Percentiles rank a stretch among this genome's conserved stretches.
Conservation (phyloP, 2,797 vertebrate genomes). For the Rhynchotus rufescens region DNA sequence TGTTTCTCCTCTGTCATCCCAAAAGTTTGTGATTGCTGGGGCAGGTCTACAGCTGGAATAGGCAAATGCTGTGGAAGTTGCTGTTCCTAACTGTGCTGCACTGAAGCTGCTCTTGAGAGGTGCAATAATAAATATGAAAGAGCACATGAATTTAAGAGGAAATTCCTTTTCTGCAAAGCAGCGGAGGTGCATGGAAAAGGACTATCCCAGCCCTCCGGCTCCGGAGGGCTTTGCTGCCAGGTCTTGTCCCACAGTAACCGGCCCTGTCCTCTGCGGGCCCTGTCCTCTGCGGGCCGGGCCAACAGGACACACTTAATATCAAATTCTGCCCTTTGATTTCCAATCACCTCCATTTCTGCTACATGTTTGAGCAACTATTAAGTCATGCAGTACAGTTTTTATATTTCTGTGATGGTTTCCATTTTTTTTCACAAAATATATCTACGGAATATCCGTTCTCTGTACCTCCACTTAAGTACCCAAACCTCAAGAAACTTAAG, state of each 20-base stretch:
- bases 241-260: too few relatives aligned
- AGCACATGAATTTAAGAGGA: not conserved
- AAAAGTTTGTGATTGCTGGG: not conserved
- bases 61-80: not conserved
- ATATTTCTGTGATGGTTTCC: not conserved
- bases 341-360: not conserved
- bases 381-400: not conserved
- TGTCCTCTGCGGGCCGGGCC: not conserved
- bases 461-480: not conserved
- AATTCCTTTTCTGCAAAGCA: not conserved
- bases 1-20: not conserved
- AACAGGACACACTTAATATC: not conserved
- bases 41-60: not conserved
- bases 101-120: not conserved
- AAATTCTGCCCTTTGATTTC: not conserved
- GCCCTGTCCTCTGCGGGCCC: not conserved
- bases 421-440: not conserved
- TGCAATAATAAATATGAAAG: rapidly evolving
- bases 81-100: not conserved
- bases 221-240: not conserved
- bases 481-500: rapidly evolving
- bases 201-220: not conserved
- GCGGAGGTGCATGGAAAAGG: not conserved
- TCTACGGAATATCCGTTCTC: not conserved
- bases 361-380: not conserved